Base-by-base conservation (phyloP, 2,888 invertebrate species). In the Ophion obscuratus region DNA sequence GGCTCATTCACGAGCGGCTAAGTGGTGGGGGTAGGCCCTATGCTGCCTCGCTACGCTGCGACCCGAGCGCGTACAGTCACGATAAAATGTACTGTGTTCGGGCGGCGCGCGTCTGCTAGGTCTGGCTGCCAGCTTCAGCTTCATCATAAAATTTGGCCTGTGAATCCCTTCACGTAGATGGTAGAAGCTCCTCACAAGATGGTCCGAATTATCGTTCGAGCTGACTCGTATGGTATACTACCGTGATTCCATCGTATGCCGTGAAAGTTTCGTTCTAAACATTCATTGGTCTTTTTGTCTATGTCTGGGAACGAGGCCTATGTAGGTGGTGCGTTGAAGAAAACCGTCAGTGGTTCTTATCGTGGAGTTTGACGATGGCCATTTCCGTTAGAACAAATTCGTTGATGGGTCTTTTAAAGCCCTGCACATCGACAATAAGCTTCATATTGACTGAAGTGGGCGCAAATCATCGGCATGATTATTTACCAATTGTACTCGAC, bases 301-400 rank as follows among this genome's bases (percentile, higher is more conserved):
- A 73, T 74, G 2, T 5, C 68, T 11, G 85, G 74, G 9, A 82
- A 31, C 24, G 24, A 17, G 11, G 2, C 24, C 82, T 82, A 84
- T 36, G 53, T 0, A n/a, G 14, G 40, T 2, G 80, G 84, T 31
- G 79, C 47, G 61, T 80, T 47, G 53, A 87, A 80, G 27, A 87
- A 31, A 11, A 84, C n/a, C 14, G 67, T 78, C 47, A 62, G 31
- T 2, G 68, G 71, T 20, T 36, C 36, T 36, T 5, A 5, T 36
- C 36, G 36, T 7, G 44, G 14, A 73, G 31, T 27, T 64, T 57
- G n/a, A 76, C 17, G 7, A 53, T 10, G 47, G 44, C 27, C 17
- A 47, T 20, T 5, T 53, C 71, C n/a, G 66, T 36, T 4, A 47
- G 14, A 2, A 31, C 47, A 75, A 74, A 62, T 10, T 74, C 62